phyloP scores from a whole-genome alignment of 2,113 vertebrate genomes.

The Ceyx margarethae region DNA sequence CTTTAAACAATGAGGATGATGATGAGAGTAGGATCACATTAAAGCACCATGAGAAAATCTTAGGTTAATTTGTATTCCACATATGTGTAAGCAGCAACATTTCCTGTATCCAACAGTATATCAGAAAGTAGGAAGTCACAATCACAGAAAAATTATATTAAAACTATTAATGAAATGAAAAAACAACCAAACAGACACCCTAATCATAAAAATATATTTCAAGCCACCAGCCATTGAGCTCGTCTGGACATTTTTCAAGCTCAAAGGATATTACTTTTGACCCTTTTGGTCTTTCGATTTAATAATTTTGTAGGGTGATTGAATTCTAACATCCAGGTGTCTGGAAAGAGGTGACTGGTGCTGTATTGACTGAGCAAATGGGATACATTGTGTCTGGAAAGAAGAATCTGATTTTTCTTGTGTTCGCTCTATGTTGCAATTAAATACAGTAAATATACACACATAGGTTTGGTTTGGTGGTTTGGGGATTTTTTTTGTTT shows the following conservation, averaged over 20 bases:
- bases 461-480: neutral
- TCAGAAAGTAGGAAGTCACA: neutral
- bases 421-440: neutral
- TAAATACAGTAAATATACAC: conserved; percentile 18
- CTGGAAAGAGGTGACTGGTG: neutral
- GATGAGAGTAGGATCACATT: neutral
- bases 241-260: neutral
- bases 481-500: neutral
- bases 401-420: neutral
- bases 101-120: neutral
- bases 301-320: conserved; percentile 38
- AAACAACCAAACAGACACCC: neutral
- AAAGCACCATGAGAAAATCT: neutral
- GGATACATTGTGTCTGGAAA: neutral
- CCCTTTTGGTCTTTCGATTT: conserved; percentile 37
- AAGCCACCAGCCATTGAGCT: neutral
- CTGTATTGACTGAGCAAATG: conserved; percentile 35
- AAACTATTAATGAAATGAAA: neutral
- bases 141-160: neutral
- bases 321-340: conserved; percentile 58
- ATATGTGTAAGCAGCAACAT: neutral
- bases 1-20: neutral
- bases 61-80: neutral
- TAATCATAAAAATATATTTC: neutral
- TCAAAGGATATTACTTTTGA: conserved; percentile 27